Evolutionary conservation across 1,140 invertebrate species (phyloP).

Genomic region (Sycophaga agraensis): DNA sequence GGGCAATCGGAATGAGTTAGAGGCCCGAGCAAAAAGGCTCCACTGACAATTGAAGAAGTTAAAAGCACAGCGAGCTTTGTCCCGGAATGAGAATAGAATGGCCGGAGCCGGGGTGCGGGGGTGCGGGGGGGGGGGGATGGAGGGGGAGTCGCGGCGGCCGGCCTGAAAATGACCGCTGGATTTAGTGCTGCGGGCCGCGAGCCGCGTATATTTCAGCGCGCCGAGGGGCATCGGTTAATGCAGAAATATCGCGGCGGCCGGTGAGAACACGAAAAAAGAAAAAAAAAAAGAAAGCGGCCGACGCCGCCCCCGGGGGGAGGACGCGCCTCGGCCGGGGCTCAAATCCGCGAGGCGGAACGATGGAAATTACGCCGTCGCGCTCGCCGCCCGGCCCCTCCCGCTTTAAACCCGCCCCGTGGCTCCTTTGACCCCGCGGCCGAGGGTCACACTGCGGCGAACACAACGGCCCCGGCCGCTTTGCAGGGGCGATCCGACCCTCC

Average conservation of each 20-base stretch:
- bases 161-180: neutral
- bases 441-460: neutral
- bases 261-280: no score
- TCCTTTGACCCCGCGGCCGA: neutral
- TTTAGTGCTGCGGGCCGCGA: neutral
- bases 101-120: neutral
- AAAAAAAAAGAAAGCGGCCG: slow-evolving; percentile 1
- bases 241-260: slow-evolving; percentile 35
- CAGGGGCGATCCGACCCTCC: no score
- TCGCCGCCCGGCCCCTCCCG: neutral
- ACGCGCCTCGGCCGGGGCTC: neutral
- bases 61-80: slow-evolving; percentile 2
- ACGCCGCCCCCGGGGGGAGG: neutral
- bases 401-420: neutral
- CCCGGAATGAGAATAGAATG: no score
- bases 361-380: slow-evolving; percentile 1
- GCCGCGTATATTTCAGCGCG: neutral
- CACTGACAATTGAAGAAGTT: slow-evolving; percentile 3
- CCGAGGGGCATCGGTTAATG: slow-evolving; percentile 31
- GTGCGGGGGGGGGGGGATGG: neutral
- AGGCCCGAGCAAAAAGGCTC: no score
- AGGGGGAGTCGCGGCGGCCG: neutral
- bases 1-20: no score
- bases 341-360: slow-evolving; percentile 14
- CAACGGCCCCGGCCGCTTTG: no score